Evolutionary conservation across 2,888 invertebrate species (phyloP).

Genomic region (Mesorhabditis spiculigera): DNA sequence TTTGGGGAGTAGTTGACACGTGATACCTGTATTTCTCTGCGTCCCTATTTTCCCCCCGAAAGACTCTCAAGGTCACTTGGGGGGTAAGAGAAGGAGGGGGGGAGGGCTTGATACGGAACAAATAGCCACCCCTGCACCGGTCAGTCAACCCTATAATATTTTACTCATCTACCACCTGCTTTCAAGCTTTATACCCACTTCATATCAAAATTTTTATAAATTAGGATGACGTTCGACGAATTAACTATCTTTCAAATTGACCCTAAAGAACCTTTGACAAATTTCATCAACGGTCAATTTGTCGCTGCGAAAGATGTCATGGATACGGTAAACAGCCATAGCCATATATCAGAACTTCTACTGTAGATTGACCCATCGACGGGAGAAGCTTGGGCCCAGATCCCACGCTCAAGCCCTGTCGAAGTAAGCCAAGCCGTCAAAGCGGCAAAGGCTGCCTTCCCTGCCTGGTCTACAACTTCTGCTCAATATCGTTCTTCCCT

Average conservation of each 20-base stretch:
- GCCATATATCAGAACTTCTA: not conserved
- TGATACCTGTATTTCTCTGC: too few relatives aligned
- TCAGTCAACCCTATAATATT: too few relatives aligned
- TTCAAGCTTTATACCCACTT: too few relatives aligned
- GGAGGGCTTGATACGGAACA: too few relatives aligned
- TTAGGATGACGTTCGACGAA: not conserved
- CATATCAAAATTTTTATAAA: too few relatives aligned
- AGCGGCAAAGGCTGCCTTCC: slow-evolving; percentile 63
- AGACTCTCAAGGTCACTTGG: too few relatives aligned
- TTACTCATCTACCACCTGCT: too few relatives aligned
- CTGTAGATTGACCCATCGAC: slow-evolving; percentile 50
- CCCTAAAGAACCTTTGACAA: slow-evolving; percentile 21
- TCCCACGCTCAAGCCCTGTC: slow-evolving; percentile 61
- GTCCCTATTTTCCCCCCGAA: too few relatives aligned
- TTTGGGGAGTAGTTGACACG: too few relatives aligned
- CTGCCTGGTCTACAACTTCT: slow-evolving; percentile 63
- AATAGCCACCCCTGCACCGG: too few relatives aligned
- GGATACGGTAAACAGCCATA: slow-evolving; percentile 21
- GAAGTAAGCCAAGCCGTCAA: slow-evolving; percentile 60
- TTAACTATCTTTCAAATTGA: not conserved
- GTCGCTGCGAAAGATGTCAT: slow-evolving; percentile 20
- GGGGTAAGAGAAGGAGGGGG: too few relatives aligned
- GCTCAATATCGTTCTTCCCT: slow-evolving; percentile 60
- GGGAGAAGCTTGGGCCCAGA: slow-evolving; percentile 23
- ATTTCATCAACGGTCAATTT: slow-evolving; percentile 39